Evolutionary conservation across 2,888 invertebrate species (phyloP).

Genomic region (Deroplatys truncata): DNA sequence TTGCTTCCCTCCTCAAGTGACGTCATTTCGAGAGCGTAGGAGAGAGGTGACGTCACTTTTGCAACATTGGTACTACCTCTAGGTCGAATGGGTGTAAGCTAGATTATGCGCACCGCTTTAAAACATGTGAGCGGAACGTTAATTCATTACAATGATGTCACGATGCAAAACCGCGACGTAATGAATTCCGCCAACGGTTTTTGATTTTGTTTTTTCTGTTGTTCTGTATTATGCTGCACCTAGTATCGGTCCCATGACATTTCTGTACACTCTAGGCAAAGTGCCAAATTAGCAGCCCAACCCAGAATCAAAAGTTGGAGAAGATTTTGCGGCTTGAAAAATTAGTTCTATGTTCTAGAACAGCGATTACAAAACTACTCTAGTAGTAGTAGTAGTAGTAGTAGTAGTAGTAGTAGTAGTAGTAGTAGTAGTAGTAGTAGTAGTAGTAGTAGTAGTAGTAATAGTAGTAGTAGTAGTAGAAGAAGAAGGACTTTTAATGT

Average conservation of each 20-base stretch:
- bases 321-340: not conserved
- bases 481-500: too few species aligned
- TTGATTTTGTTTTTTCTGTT: not conserved
- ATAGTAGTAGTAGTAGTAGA: too few species aligned
- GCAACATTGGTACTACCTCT: not conserved
- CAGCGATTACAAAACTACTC: too few species aligned
- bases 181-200: not conserved
- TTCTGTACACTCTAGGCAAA: not conserved
- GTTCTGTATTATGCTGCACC: not conserved
- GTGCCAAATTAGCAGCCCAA: not conserved
- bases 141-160: not conserved
- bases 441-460: too few species aligned
- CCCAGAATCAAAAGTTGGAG: not conserved
- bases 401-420: too few species aligned
- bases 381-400: too few species aligned
- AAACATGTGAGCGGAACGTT: not conserved
- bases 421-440: too few species aligned
- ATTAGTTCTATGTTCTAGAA: too few species aligned
- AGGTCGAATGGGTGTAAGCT: not conserved
- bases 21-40: not conserved
- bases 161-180: not conserved
- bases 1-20: not conserved
- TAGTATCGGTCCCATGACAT: not conserved
- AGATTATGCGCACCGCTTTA: not conserved
- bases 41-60: not conserved